Evolutionary conservation across 2,888 invertebrate genomes (phyloP), one percentile per base, ranked within the genome.

Genomic region (Sylvicola cinctus): DNA sequence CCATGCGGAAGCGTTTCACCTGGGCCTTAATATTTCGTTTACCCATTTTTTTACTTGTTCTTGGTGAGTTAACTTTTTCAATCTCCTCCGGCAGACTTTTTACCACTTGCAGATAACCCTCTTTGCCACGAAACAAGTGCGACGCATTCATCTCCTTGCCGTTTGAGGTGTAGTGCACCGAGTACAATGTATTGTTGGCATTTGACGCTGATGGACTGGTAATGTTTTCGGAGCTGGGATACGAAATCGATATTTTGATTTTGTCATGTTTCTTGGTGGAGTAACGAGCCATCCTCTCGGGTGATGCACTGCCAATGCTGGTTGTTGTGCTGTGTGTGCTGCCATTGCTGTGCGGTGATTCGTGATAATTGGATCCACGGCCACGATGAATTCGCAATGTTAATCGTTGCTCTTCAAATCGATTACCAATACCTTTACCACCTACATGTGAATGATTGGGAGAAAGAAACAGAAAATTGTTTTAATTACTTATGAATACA

Each of bases 381-480:
- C 91, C 91, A 1, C 90, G 66, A 55, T 93, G 91, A 45, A 93
- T 88, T 43, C 91, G 68, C 39, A 93, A 57, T 0, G 90, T 91
- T 26, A 91, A 62, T n/a, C 85, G 72, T 53, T 87, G 84, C 52
- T 87, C 84, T 45, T 85, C 83, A 51, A 85, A 85, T 16, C 85
- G 73, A 47, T 64, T 74, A 17, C 78, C 77, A 34, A 74, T 57
- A 29, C 74, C 73, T 44, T 68, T 66, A n/a, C 62, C 57, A 37
- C 72, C 74, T 25, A 11, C 7, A 8, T 7, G 11, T 8, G 11
- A 25, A 8, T 25, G 25, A 25, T 25, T 25, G 7, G 11, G 11
- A 25, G 25, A 25, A 25, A 25, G 7, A 25, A 25, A 25, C 7
- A 25, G 11, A 25, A 25, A 25, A 25, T n/a, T n/a, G n/a, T n/a